Base-by-base conservation (phyloP, 1,140 invertebrate species). In the Psix sp. region DNA sequence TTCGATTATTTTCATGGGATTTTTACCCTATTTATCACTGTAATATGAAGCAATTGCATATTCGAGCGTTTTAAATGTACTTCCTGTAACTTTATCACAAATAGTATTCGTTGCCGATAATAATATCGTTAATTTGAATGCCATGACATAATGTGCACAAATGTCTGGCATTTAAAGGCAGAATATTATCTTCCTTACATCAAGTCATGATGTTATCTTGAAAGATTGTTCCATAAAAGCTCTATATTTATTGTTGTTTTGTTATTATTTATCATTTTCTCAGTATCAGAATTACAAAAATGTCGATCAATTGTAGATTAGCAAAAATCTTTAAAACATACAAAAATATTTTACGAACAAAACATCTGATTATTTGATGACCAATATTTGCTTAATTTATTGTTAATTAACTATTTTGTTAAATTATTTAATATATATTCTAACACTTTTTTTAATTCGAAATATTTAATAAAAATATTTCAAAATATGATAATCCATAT, bases 11-110 rank as follows among this genome's bases (percentile, higher is more conserved):
- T n/a, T n/a, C n/a, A n/a, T n/a, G n/a, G n/a, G n/a, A n/a, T n/a
- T n/a, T n/a, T n/a, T n/a, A n/a, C 21, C 3, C 21, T 24, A 4
- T 57, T 68, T 59, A 52, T 67, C 54, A 49, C 40, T 51, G 21
- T 43, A 59, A 68, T 51, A 68, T 45, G 36, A 43, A 68, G 49
- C 49, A 39, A 43, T 18, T 40, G 42, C 39, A 66, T 49, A 43
- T 68, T 45, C 11, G 36, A 68, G 39, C 13, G 17, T 52, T 59
- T 51, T 52, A 29, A 35, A 18, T 18, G 24, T 59, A 29, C 42
- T 70, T 60, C 49, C 40, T 60, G 56, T 62, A 57, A 49, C 39
- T 54, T 54, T 70, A 60, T 70, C 56, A 60, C 35, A 46, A 62
- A 56, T 35, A 48, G 13, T 60, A 18, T 62, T 60, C 16, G 49